Conservation (phyloP, 2,888 invertebrate genomes). For the Philereme transversata region DNA sequence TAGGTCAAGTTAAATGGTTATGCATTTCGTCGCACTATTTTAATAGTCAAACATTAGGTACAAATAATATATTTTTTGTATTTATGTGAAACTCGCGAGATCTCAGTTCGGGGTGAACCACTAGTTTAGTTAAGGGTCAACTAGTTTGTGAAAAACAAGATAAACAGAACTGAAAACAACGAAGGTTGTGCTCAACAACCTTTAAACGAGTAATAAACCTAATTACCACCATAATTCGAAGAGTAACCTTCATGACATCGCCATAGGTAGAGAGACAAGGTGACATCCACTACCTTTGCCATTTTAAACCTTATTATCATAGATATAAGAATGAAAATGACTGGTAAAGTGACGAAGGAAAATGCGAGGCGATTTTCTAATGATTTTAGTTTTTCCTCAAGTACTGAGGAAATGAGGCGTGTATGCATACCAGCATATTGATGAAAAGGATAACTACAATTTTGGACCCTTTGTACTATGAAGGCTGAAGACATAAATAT, state of each 20-base stretch:
- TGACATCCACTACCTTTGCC: constrained; percentile 7
- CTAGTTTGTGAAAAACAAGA: no score
- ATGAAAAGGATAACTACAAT: not conserved
- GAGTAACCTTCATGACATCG: constrained; percentile 13
- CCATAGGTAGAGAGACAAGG: constrained; percentile 2
- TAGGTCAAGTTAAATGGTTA: no score
- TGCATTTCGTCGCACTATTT: no score
- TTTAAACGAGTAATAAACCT: constrained; percentile 5
- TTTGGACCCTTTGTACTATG: no score
- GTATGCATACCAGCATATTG: constrained; percentile 18
- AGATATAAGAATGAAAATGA: constrained; percentile 1
- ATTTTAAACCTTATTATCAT: constrained; percentile 9
- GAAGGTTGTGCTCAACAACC: not conserved
- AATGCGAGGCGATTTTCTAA: constrained; percentile 17
- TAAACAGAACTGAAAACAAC: no score
- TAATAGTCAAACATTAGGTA: no score
- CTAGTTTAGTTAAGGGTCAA: no score
- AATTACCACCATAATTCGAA: constrained; percentile 20
- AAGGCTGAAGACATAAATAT: no score
- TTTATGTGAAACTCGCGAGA: no score
- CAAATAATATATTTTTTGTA: no score
- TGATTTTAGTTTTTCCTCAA: constrained; percentile 18
- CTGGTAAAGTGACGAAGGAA: constrained; percentile 5
- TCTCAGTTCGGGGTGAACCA: no score
- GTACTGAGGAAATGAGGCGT: not conserved